These are phyloP conservation scores for Bellardia pandia DNA, from an alignment of 2,888 invertebrate species.

Conservation along the genomic window DNA sequence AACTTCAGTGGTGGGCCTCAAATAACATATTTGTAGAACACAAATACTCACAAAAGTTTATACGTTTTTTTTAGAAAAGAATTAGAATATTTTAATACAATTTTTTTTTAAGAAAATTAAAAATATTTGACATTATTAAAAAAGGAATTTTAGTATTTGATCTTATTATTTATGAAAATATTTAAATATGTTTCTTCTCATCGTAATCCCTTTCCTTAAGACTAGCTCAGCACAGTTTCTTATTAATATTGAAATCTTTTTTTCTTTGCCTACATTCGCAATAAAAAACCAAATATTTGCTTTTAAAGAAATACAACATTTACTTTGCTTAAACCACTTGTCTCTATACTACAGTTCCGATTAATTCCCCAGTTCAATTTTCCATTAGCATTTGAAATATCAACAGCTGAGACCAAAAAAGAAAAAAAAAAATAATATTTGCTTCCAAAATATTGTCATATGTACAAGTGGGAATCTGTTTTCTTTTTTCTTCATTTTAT, in stretches of 20 bases:
- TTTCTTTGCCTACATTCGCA: background rate
- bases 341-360: background rate
- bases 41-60: too few relatives aligned
- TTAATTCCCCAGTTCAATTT: slow-evolving; percentile 43
- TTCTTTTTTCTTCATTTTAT: slow-evolving; percentile 26
- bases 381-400: slow-evolving; percentile 52
- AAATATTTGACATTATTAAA: too few relatives aligned
- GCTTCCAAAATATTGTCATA: slow-evolving; percentile 49
- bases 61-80: too few relatives aligned
- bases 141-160: too few relatives aligned
- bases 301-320: background rate
- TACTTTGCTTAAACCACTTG: background rate
- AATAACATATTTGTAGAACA: too few relatives aligned
- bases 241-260: background rate
- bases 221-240: background rate
- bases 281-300: slow-evolving; percentile 14
- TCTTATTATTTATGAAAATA: too few relatives aligned
- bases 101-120: too few relatives aligned
- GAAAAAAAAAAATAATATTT: slow-evolving; percentile 42
- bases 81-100: too few relatives aligned
- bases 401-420: slow-evolving; percentile 63
- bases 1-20: too few relatives aligned
- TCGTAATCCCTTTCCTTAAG: too few relatives aligned
- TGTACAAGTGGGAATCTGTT: background rate
- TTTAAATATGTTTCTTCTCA: too few relatives aligned